phyloP scores from a whole-genome alignment of 1,140 invertebrate species.

The Ceratina australensis region DNA sequence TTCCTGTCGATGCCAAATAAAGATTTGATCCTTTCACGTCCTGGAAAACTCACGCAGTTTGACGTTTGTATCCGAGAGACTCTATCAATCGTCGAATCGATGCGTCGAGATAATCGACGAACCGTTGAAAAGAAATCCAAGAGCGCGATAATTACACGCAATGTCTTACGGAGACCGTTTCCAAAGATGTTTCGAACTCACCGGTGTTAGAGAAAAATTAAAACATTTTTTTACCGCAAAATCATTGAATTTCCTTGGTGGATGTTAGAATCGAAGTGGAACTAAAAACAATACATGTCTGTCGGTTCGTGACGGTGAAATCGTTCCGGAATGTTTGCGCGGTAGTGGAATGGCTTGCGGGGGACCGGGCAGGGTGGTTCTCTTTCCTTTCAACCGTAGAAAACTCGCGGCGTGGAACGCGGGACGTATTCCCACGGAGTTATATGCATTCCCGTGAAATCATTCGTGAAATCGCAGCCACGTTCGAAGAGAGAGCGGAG shows the following conservation, averaged over 20 bases:
- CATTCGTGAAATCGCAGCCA: constrained; percentile 61
- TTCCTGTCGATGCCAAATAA: no score
- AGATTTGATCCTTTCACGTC: no score
- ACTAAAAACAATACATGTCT: constrained; percentile 61
- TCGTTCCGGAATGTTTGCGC: constrained; percentile 39
- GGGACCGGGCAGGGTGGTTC: constrained; percentile 7
- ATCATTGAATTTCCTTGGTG: neutral
- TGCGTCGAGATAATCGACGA: no score
- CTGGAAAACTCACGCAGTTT: no score
- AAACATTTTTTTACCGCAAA: neutral
- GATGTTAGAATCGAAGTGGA: constrained; percentile 17
- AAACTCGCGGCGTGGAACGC: constrained; percentile 28
- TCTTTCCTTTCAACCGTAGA: constrained; percentile 32
- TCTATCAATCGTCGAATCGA: no score
- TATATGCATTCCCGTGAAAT: constrained; percentile 56
- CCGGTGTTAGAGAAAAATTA: no score
- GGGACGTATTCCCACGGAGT: constrained; percentile 42
- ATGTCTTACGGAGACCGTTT: no score
- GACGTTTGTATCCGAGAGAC: no score
- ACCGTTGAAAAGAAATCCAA: no score
- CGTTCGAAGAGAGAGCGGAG: neutral
- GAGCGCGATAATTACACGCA: no score
- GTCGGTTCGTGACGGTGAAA: constrained; percentile 51
- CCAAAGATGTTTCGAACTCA: no score
- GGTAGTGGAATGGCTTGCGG: neutral